Evolutionary conservation across 2,113 vertebrate species (phyloP).

Genomic region (Brienomyrus longianalis): DNA sequence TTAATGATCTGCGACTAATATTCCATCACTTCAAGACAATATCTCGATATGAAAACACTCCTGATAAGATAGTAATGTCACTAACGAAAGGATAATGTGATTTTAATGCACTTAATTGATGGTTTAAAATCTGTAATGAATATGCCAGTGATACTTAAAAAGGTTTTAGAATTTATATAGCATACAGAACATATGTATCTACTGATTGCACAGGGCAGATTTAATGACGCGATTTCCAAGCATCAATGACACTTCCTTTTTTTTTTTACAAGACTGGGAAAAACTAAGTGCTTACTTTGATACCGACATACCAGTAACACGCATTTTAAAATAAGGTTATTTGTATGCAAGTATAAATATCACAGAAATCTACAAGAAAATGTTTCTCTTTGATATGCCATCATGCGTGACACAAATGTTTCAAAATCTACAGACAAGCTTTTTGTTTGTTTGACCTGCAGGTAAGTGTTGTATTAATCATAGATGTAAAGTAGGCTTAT

Average conservation of each 20-base stretch:
- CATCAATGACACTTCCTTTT: neutral
- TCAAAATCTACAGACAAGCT: neutral
- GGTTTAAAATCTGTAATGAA: neutral
- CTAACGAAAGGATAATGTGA: neutral
- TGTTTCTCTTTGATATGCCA: neutral
- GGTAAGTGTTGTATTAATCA: neutral
- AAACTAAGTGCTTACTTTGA: neutral
- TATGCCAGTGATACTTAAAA: neutral
- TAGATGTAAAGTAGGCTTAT: neutral
- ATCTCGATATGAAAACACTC: neutral
- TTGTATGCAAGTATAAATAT: neutral
- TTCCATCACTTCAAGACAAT: neutral
- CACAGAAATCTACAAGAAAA: neutral
- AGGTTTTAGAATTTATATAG: neutral
- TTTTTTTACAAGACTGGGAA: no score
- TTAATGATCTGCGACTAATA: neutral
- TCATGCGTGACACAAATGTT: neutral
- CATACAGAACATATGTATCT: neutral
- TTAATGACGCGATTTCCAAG: neutral
- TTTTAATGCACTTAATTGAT: neutral
- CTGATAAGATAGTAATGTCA: neutral
- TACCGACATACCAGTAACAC: neutral
- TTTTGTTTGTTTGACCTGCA: neutral
- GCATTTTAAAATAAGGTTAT: neutral
- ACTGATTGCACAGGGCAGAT: neutral